These are phyloP conservation scores for Kryptolebias marmoratus DNA, from an alignment of 2,113 vertebrate genomes.

Conservation along the genomic window DNA sequence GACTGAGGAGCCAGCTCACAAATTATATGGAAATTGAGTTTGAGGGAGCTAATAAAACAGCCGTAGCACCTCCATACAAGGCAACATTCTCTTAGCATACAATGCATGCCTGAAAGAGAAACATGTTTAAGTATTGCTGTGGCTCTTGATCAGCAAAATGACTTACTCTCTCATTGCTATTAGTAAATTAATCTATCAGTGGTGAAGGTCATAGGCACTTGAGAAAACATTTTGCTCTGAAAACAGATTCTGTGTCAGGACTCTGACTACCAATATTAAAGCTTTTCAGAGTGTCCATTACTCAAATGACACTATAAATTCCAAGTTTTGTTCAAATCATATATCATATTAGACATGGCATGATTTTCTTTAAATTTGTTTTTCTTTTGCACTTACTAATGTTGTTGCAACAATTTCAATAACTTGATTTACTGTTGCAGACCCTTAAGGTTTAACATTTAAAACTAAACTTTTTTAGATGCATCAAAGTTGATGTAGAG, in stretches of 20 bases:
- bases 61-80: constrained; percentile 57
- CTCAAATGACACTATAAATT: too few relatives aligned
- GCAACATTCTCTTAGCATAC: constrained; percentile 61
- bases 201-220: constrained; percentile 13
- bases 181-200: constrained; percentile 9
- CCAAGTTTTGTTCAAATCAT: too few relatives aligned
- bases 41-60: constrained; percentile 81
- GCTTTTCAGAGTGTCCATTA: neutral
- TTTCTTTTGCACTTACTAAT: too few relatives aligned
- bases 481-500: too few relatives aligned
- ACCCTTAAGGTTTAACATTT: too few relatives aligned
- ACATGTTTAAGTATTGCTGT: constrained; percentile 35
- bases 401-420: too few relatives aligned
- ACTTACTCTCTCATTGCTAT: constrained; percentile 17
- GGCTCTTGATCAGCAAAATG: constrained; percentile 43
- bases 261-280: constrained; percentile 12
- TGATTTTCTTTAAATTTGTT: too few relatives aligned
- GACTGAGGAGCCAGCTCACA: constrained; percentile 75
- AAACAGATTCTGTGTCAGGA: constrained; percentile 35
- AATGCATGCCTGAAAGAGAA: constrained; percentile 53
- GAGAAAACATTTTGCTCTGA: constrained; percentile 31
- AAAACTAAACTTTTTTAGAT: too few relatives aligned
- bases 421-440: too few relatives aligned
- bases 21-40: constrained; percentile 85
- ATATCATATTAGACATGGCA: too few relatives aligned